A percentile compares a stretch with the other conserved stretches of the same genome.
phyloP scores from a whole-genome alignment of 2,797 vertebrate genomes.

The Centropyge bicolor region DNA sequence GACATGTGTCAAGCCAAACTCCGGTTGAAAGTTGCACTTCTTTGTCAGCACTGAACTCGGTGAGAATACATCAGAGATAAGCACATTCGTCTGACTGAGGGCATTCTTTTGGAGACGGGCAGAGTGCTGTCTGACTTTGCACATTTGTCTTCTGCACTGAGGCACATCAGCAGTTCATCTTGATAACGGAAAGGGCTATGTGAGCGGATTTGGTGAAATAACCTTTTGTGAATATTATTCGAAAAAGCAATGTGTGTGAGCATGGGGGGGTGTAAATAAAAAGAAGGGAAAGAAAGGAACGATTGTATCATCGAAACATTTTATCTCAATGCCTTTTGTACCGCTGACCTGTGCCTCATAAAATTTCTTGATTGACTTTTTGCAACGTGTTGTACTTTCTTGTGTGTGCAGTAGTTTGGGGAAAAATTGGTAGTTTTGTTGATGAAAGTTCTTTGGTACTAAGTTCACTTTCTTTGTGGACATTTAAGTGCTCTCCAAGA shows the following conservation, averaged over 20 bases:
- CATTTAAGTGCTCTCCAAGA: constrained; percentile 19
- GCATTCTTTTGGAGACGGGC: constrained; percentile 72
- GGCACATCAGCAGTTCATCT: constrained; percentile 80
- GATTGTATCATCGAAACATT: constrained; percentile 67
- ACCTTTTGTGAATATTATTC: constrained; percentile 80
- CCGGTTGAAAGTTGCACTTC: constrained; percentile 62
- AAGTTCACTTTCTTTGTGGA: not conserved
- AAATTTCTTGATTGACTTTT: constrained; percentile 36
- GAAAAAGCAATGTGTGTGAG: constrained; percentile 48
- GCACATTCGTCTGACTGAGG: constrained; percentile 68
- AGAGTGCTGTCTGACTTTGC: constrained; percentile 76
- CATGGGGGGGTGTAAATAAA: constrained; percentile 46
- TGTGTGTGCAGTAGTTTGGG: constrained; percentile 9
- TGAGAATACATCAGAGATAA: constrained; percentile 77
- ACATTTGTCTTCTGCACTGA: constrained; percentile 74
- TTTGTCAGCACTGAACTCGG: constrained; percentile 71
- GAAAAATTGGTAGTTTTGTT: not conserved
- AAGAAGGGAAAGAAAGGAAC: not conserved
- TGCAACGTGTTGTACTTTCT: constrained; percentile 23
- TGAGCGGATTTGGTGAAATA: constrained; percentile 78
- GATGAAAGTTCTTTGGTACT: not conserved
- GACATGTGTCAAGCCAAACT: constrained; percentile 62
- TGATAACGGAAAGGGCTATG: constrained; percentile 78
- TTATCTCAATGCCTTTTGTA: constrained; percentile 49
- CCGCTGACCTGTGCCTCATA: constrained; percentile 37